Evolutionary conservation across 23 tunicate genomes (phyloP), one percentile per base, ranked within the genome.

Genomic region (Halocynthia aurantium): DNA sequence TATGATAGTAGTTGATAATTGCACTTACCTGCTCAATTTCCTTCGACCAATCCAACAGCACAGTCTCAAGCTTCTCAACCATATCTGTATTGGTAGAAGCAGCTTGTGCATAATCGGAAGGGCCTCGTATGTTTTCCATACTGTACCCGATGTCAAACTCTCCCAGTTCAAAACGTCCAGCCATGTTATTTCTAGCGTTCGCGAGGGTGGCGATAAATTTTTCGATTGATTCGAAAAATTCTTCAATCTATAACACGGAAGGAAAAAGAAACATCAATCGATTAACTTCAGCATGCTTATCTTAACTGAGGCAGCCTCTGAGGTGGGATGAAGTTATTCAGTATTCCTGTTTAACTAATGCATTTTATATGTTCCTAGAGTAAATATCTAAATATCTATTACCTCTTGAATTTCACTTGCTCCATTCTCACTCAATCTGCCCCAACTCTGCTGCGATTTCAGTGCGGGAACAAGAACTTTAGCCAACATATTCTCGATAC

Each of bases 131-230:
- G 19, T 75, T 62, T 31, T 90, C 93, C 60, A 96, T 81, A 55
- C 90, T 87, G 93, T 86, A 96, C 51, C 99, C 99, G 61, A 96
- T 80, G 55, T 96, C 99, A 56, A 96, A 63, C 70, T 96, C 99
- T 72, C 77, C 89, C 49, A 94, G 87, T 60, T 88, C 88, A 64
- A 88, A 94, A 51, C 87, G 71, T 50, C 80, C 88, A 52, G 84
- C 57, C 98, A 92, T 82, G 85, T 86, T 83, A 19, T n/a, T 52
- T 6, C 92, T 69, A 7, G 98, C 98, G 57, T 85, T 60, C 6
- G 86, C 71, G 17, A 92, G 67, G 5, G 98, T 86, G n/a, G 81
- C 75, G 22, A 86, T 86, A 73, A 92, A 92, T 54, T 86, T 92
- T 61, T 86, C 98, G 75, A 92, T 86, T 31, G 98, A 92, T 61